Evolutionary conservation across 1,140 invertebrate species (phyloP).

Genomic region (Cydia strobilella): DNA sequence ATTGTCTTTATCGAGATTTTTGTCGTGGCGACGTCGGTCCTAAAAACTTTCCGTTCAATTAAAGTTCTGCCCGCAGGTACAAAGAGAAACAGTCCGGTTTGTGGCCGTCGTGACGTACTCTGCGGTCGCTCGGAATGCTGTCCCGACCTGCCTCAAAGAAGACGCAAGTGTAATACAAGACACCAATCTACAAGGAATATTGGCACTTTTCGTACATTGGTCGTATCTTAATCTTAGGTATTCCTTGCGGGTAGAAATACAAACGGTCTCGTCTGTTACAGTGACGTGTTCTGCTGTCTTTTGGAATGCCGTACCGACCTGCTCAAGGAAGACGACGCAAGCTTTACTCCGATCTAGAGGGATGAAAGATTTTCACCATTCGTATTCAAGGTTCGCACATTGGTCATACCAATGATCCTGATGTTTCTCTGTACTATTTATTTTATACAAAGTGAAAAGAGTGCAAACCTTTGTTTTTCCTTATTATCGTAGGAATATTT

Average conservation of each 20-base stretch:
- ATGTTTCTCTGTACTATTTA: too few species aligned
- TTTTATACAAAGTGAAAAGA: too few species aligned
- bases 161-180: conserved; percentile 33
- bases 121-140: conserved; percentile 42
- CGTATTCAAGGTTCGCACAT: too few species aligned
- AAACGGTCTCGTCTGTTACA: neutral
- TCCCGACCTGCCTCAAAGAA: conserved; percentile 53
- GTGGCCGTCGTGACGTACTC: neutral
- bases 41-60: too few species aligned
- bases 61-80: neutral
- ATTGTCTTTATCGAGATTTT: too few species aligned
- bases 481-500: too few species aligned
- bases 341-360: neutral
- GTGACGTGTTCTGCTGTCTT: too few species aligned
- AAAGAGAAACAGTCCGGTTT: neutral
- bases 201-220: too few species aligned
- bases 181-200: neutral
- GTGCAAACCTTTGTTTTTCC: too few species aligned
- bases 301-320: too few species aligned
- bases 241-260: neutral
- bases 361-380: neutral
- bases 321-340: neutral
- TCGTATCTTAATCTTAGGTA: neutral
- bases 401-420: too few species aligned
- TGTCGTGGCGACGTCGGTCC: too few species aligned